Evolutionary conservation across 2,888 invertebrate species (phyloP).

Genomic region (Zygothrica quintamaculata): DNA sequence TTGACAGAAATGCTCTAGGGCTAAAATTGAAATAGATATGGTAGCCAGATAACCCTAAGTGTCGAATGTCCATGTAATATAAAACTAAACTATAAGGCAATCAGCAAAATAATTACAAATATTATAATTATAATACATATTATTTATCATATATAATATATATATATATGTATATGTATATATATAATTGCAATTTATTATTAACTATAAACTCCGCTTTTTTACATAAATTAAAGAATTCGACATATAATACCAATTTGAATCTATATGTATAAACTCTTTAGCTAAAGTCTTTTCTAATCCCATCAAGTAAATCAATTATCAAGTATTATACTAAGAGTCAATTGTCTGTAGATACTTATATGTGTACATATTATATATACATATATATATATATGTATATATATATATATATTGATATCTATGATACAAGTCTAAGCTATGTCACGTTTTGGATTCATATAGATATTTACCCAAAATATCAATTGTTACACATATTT

Average conservation of each 20-base stretch:
- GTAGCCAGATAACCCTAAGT: constrained; percentile 35
- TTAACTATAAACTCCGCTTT: too few species aligned
- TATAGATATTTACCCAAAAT: constrained; percentile 63
- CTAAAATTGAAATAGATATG: constrained; percentile 51
- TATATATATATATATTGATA: too few species aligned
- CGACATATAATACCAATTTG: too few species aligned
- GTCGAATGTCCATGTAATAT: neutral
- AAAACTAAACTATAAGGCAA: neutral
- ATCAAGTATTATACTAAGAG: too few species aligned
- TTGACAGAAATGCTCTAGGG: constrained; percentile 71
- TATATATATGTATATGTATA: neutral
- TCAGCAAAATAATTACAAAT: constrained; percentile 7
- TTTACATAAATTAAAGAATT: too few species aligned
- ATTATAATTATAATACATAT: neutral
- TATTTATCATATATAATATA: too few species aligned
- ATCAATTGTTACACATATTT: constrained; percentile 76
- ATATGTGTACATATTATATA: neutral
- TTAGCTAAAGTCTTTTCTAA: too few species aligned
- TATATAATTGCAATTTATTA: too few species aligned
- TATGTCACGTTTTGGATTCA: constrained; percentile 58
- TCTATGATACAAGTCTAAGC: too few species aligned
- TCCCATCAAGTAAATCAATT: too few species aligned
- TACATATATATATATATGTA: neutral
- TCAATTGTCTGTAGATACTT: too few species aligned
- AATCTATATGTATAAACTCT: too few species aligned